Evolutionary conservation across 2,113 vertebrate species (phyloP).

Genomic region (Elgaria multicarinata): DNA sequence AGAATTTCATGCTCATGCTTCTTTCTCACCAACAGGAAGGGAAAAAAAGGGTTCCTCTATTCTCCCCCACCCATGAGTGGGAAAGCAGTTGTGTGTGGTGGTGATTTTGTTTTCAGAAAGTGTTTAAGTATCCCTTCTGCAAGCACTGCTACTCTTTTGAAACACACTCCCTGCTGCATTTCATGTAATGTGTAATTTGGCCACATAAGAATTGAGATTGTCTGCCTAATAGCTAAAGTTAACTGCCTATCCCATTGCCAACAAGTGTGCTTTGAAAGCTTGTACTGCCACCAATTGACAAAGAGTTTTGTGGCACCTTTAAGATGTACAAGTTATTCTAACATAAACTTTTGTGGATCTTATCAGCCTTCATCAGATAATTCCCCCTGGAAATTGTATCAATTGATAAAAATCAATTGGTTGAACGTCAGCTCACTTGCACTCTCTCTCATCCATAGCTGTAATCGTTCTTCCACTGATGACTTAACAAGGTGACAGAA

Average conservation of each 20-base stretch:
- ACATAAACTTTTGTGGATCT: too few species aligned
- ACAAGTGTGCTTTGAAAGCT: background rate
- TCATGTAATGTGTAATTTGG: background rate
- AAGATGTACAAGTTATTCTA: too few species aligned
- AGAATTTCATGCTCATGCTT: background rate
- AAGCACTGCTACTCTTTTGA: background rate
- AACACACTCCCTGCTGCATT: background rate
- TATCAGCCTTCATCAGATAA: too few species aligned
- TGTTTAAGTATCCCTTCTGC: background rate
- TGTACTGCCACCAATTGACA: background rate
- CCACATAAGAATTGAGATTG: background rate
- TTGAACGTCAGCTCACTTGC: background rate
- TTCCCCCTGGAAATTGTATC: too few species aligned
- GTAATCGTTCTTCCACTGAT: background rate
- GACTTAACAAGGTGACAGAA: slow-evolving; percentile 31
- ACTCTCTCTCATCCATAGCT: background rate
- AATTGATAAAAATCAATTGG: too few species aligned
- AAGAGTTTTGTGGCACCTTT: too few species aligned
- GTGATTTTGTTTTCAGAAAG: background rate
- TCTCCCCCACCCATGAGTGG: background rate
- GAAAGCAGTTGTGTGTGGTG: background rate
- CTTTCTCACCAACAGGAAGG: background rate
- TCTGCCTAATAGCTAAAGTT: background rate
- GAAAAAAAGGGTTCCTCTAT: background rate
- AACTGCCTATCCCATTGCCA: background rate